phyloP scores from a whole-genome alignment of 1,140 invertebrate genomes.

The Galleria mellonella region DNA sequence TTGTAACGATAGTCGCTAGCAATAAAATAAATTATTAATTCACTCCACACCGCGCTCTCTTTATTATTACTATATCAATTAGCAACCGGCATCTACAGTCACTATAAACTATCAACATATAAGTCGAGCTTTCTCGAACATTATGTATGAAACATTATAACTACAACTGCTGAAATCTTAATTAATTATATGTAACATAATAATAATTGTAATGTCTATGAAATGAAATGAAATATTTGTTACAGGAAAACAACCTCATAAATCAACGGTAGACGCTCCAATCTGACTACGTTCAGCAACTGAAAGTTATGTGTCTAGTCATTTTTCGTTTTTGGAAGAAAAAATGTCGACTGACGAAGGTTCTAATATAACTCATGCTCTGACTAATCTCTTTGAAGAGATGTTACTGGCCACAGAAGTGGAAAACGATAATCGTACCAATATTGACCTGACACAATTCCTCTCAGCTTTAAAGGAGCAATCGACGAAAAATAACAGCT shows the following conservation, averaged over 20 bases:
- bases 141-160: too few relatives aligned
- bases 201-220: too few relatives aligned
- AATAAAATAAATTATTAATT: too few relatives aligned
- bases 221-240: neutral
- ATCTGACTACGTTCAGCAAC: neutral
- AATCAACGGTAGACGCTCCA: neutral
- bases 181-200: too few relatives aligned
- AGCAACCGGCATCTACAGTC: too few relatives aligned
- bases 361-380: slow-evolving; percentile 51
- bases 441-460: slow-evolving; percentile 43
- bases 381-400: slow-evolving; percentile 57
- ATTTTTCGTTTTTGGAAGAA: neutral
- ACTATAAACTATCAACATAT: too few relatives aligned
- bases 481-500: slow-evolving; percentile 32
- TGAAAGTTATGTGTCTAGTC: slow-evolving; percentile 3
- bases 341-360: slow-evolving; percentile 37
- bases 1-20: too few relatives aligned
- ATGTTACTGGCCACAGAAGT: slow-evolving; percentile 47
- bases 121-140: too few relatives aligned
- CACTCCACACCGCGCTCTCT: too few relatives aligned
- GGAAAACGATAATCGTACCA: slow-evolving; percentile 32
- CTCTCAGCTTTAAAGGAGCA: slow-evolving; percentile 41
- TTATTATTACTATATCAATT: too few relatives aligned
- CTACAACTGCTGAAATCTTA: too few relatives aligned
- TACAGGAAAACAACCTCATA: neutral